These are phyloP conservation scores for Salarias fasciatus DNA, from an alignment of 2,797 vertebrate species.

Conservation along the genomic window DNA sequence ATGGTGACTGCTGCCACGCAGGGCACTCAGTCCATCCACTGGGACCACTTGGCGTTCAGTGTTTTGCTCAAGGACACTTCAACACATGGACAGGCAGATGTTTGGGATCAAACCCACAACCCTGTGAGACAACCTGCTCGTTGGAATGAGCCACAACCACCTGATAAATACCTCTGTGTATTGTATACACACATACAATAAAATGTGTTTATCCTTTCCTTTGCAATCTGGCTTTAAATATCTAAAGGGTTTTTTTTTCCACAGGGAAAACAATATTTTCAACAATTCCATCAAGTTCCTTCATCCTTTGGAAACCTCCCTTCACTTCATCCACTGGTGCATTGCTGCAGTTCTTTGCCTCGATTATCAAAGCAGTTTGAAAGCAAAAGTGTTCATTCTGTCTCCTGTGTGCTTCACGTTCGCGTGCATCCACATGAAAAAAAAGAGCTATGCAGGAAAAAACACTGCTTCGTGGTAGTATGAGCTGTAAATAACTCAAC, in stretches of 20 bases:
- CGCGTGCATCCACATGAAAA: background rate
- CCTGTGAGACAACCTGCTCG: no score
- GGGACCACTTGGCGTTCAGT: no score
- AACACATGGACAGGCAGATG: no score
- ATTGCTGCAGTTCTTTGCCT: background rate
- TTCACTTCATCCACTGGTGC: background rate
- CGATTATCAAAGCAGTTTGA: background rate
- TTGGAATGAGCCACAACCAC: no score
- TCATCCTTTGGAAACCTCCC: no score
- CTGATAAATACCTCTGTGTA: no score
- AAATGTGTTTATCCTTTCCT: background rate
- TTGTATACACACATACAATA: background rate
- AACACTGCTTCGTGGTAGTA: background rate
- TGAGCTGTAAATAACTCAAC: no score
- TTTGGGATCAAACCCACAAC: no score
- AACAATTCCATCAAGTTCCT: background rate
- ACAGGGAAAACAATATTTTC: background rate
- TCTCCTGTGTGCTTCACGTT: background rate
- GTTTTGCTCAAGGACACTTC: no score
- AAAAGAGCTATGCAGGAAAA: background rate
- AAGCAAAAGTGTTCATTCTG: background rate
- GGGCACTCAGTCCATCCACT: no score
- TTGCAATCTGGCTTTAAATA: background rate
- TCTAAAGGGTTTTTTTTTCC: background rate
- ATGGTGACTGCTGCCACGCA: no score